Conservation (phyloP, 2,113 vertebrate species). For the Silurus meridionalis region DNA sequence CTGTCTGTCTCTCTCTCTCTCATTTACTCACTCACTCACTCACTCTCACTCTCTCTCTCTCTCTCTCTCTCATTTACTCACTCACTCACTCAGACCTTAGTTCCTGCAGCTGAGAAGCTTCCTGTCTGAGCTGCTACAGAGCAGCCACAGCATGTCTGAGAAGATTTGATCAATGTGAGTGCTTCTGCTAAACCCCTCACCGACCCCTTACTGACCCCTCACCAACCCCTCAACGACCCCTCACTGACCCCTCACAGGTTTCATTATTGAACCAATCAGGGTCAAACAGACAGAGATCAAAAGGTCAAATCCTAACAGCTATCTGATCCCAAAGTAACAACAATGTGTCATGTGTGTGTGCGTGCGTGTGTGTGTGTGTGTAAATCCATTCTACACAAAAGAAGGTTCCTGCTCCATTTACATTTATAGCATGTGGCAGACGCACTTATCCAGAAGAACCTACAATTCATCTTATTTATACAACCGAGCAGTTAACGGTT, state of each 20-base stretch:
- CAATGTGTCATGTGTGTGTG: constrained; percentile 8
- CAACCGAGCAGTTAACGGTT: too few relatives aligned
- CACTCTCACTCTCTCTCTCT: too few relatives aligned
- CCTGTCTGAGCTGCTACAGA: too few relatives aligned
- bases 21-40: too few relatives aligned
- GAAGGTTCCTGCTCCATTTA: too few relatives aligned
- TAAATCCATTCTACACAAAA: neutral
- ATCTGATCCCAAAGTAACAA: constrained; percentile 36
- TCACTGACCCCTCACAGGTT: neutral
- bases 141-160: neutral
- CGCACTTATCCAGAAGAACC: too few relatives aligned
- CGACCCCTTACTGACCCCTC: neutral
- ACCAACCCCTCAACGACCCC: constrained; percentile 33
- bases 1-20: too few relatives aligned
- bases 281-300: constrained; percentile 38
- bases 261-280: constrained; percentile 34
- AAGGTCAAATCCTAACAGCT: constrained; percentile 20
- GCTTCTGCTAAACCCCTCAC: neutral
- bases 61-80: too few relatives aligned
- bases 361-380: neutral
- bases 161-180: neutral
- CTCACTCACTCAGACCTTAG: too few relatives aligned
- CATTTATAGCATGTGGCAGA: too few relatives aligned
- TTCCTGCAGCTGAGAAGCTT: too few relatives aligned
- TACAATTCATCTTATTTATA: too few relatives aligned